These are phyloP conservation scores for Myocastor coypus DNA, from an alignment of 2,113 vertebrate species.

Conservation along the genomic window DNA sequence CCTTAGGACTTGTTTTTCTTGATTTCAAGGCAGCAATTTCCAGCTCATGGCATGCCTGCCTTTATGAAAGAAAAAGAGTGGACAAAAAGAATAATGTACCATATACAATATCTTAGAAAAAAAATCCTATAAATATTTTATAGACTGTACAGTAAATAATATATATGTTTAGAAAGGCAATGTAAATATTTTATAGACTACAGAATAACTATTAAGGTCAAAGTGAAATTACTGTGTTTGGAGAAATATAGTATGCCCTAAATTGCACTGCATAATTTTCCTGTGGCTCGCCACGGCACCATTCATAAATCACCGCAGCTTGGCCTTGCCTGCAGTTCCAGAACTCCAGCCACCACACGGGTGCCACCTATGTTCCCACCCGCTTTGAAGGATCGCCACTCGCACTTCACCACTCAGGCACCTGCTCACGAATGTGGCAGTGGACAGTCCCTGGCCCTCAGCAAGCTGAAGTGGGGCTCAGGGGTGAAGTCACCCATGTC, in stretches of 20 bases:
- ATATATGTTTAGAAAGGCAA: constrained; percentile 77
- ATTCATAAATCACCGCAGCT: constrained; percentile 73
- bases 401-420: constrained; percentile 58
- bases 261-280: constrained; percentile 59
- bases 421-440: constrained; percentile 71
- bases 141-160: constrained; percentile 78
- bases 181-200: constrained; percentile 80
- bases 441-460: constrained; percentile 69
- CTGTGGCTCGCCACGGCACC: constrained; percentile 24
- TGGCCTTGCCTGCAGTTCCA: constrained; percentile 66
- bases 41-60: neutral
- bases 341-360: constrained; percentile 55
- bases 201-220: constrained; percentile 65
- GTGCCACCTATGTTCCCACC: constrained; percentile 6
- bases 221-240: constrained; percentile 76
- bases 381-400: constrained; percentile 38
- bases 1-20: constrained; percentile 29
- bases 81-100: constrained; percentile 62
- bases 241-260: constrained; percentile 66
- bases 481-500: constrained; percentile 56
- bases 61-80: neutral
- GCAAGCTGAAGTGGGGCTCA: constrained; percentile 54
- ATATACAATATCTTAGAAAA: constrained; percentile 67
- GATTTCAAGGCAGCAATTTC: neutral
- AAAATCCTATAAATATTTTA: constrained; percentile 78